Conservation (phyloP, 2,113 vertebrate species). For the Panurus biarmicus region DNA sequence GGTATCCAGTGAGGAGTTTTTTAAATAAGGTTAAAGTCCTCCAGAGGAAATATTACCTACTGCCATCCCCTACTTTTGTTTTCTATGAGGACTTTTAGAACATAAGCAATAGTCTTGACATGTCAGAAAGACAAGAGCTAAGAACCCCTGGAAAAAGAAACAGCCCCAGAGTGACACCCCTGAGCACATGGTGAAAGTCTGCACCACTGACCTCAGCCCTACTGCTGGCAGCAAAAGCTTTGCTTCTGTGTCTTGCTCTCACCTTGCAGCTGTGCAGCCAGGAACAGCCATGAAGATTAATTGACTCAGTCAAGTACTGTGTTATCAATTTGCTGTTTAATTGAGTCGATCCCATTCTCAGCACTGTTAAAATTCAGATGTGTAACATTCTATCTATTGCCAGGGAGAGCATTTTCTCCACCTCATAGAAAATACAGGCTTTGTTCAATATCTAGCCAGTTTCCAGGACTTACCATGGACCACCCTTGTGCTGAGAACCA, state of each 20-base stretch:
- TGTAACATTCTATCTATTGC: not conserved
- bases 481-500: not conserved
- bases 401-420: not conserved
- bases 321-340: not conserved
- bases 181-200: not conserved
- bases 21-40: not conserved
- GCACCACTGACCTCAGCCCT: not conserved
- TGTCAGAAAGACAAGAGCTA: not conserved
- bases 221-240: not conserved
- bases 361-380: not conserved
- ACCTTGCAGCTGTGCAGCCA: not conserved
- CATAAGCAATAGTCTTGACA: rapidly evolving
- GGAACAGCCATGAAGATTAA: not conserved
- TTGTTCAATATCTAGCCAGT: not conserved
- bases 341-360: not conserved
- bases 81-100: not conserved
- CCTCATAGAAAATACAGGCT: not conserved
- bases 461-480: not conserved
- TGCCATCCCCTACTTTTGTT: not conserved
- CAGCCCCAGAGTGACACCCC: not conserved
- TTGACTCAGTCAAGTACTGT: not conserved
- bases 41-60: not conserved
- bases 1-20: not conserved
- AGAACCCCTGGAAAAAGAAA: not conserved
- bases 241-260: not conserved